Evolutionary conservation across 2,113 vertebrate species (phyloP).

Genomic region (Scalopus aquaticus): DNA sequence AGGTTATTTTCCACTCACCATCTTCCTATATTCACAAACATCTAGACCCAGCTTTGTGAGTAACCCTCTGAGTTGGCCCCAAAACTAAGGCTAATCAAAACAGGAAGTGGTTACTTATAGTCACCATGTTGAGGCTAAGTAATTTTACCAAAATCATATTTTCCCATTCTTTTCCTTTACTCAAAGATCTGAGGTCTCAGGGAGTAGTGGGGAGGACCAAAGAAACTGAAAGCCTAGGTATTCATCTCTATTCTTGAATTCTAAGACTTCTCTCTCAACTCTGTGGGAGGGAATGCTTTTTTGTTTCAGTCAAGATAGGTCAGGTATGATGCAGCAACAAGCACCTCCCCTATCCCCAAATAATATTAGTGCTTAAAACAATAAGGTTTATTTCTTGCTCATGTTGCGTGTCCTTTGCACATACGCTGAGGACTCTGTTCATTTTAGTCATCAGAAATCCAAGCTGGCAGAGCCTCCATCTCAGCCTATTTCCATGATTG

Average conservation of each 20-base stretch:
- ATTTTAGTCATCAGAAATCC: not conserved
- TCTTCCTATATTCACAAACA: constrained; percentile 28
- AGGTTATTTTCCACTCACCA: constrained; percentile 19
- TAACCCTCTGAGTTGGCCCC: not conserved
- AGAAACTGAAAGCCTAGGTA: constrained; percentile 23
- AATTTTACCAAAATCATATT: constrained; percentile 29
- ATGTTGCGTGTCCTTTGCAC: not conserved
- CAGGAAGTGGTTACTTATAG: constrained; percentile 8
- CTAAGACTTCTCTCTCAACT: not conserved
- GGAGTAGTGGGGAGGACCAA: not conserved
- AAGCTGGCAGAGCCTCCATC: not conserved
- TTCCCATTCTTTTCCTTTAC: constrained; percentile 26
- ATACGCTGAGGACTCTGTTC: not conserved
- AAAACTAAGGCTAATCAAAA: constrained; percentile 38
- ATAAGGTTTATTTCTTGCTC: constrained; percentile 2
- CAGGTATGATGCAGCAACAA: not conserved
- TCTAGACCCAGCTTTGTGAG: constrained; percentile 18
- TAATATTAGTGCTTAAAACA: constrained; percentile 6
- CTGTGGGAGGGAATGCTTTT: not conserved
- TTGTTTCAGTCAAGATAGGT: not conserved
- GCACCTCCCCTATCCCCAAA: not conserved
- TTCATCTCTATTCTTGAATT: not conserved
- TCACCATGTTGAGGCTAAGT: not conserved
- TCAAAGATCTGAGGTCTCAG: not conserved
- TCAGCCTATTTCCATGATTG: not conserved